phyloP scores from a whole-genome alignment of 2,797 vertebrate genomes.

The Phrynocephalus guinanensis region DNA sequence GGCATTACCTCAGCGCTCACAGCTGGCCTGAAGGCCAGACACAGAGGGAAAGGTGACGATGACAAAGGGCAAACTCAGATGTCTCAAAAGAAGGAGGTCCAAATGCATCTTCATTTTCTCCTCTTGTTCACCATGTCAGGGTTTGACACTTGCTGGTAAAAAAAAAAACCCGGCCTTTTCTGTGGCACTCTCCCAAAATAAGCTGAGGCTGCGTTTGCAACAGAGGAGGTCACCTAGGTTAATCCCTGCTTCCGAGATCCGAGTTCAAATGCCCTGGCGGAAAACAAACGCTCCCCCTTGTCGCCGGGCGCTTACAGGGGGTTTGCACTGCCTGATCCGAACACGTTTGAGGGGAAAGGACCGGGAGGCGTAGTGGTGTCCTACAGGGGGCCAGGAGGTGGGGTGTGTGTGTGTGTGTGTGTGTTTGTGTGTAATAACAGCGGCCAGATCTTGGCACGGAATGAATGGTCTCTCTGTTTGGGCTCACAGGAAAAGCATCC shows the following conservation, averaged over 20 bases:
- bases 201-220: conserved; percentile 14
- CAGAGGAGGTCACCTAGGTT: background rate
- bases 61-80: too few species aligned
- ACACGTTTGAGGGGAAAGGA: conserved; percentile 12
- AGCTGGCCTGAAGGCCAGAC: too few species aligned
- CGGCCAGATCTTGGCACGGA: background rate
- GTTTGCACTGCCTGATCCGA: conserved; percentile 40
- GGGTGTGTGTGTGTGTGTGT: too few species aligned
- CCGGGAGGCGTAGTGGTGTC: background rate
- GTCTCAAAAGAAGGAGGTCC: too few species aligned
- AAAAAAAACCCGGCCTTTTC: background rate
- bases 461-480: conserved; percentile 29
- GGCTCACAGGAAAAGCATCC: background rate
- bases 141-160: fast-evolving
- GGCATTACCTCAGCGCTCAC: too few species aligned
- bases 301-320: conserved; percentile 36
- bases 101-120: background rate
- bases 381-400: background rate
- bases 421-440: too few species aligned
- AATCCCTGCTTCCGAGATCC: conserved; percentile 61
- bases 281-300: conserved; percentile 41
- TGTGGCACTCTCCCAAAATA: background rate
- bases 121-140: background rate
- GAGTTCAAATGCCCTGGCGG: conserved; percentile 50
- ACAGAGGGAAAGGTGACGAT: too few species aligned